Evolutionary conservation across 2,888 invertebrate species (phyloP).

Genomic region (Marasmarcha lunaedactyla): DNA sequence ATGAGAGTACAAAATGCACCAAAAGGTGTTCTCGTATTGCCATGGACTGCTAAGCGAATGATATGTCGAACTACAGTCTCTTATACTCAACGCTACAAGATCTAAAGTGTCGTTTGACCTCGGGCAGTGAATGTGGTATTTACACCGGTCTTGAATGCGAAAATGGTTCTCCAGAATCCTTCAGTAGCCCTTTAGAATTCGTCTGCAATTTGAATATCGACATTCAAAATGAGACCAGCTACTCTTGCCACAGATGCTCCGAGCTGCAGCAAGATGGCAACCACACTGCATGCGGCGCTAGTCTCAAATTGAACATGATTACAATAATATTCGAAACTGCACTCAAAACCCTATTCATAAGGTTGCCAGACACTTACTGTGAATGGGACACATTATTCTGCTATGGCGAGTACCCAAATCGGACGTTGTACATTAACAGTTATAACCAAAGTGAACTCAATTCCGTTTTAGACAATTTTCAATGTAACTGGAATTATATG

Average conservation of each 20-base stretch:
- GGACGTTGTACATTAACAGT: constrained; percentile 45
- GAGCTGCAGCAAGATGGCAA: constrained; percentile 37
- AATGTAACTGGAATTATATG: constrained; percentile 44
- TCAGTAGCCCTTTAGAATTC: constrained; percentile 18
- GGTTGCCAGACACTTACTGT: constrained; percentile 39
- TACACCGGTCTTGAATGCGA: constrained; percentile 37
- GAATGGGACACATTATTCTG: constrained; percentile 43
- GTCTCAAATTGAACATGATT: constrained; percentile 51
- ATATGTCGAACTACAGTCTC: constrained; percentile 45
- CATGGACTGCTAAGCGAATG: constrained; percentile 15
- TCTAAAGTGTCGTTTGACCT: constrained; percentile 37
- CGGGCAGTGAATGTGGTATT: constrained; percentile 34
- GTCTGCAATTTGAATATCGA: constrained; percentile 48
- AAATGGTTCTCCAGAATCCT: constrained; percentile 20
- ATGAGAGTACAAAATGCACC: too few relatives aligned
- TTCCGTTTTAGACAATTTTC: constrained; percentile 32
- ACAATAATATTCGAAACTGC: constrained; percentile 50
- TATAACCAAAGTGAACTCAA: constrained; percentile 24
- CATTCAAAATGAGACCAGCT: constrained; percentile 58
- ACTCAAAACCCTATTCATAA: constrained; percentile 48
- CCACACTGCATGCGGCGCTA: constrained; percentile 43
- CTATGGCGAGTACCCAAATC: constrained; percentile 33
- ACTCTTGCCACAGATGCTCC: constrained; percentile 41
- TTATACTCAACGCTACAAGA: constrained; percentile 28
- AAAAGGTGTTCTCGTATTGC: too few relatives aligned